Base-by-base conservation (phyloP, 2,888 invertebrate species). In the Epistrophe eligans region DNA sequence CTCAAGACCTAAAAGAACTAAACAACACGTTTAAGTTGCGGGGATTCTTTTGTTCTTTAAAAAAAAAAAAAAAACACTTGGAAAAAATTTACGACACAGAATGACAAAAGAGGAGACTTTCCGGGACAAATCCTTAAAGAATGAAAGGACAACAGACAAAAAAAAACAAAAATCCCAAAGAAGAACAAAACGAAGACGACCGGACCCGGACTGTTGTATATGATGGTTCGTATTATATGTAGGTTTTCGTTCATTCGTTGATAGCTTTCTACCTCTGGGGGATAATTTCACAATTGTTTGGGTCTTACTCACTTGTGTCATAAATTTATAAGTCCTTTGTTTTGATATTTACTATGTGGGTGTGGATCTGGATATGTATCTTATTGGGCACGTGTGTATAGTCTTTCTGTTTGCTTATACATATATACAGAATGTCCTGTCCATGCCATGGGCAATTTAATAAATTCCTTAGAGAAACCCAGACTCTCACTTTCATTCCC, bases 211-310 rank as follows among this genome's bases (percentile, higher is more conserved):
- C 66, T 17, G 72, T 13, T 48, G 15, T 35, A 4, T 35, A 35
- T 35, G 28, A 24, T 24, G 24, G 24, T 24, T 24, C 3, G 60
- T 48, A n/a, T 48, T 17, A 13, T 40, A 40, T 40, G 38, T 38
- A 11, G 35, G 52, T 32, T 24, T 28, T 66, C 17, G n/a, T 28
- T 48, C 3, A 9, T 28, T 48, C 84, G 85, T 77, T 85, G 85
- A 85, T 85, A 85, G 85, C 73, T 70, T 82, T 80, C 45, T 79
- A 84, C 90, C 91, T 90, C 88, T 87, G 89, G 91, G 91, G 91
- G 89, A 90, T 90, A 91, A 90, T 91, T 91, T 90, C 90, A 89
- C 91, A 91, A 91, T 91, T 90, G 91, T 90, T 89, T 85, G 85
- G 85, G 85, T 79, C 85, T 85, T 85, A 81, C 77, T 85, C 85